Evolutionary conservation across 2,888 invertebrate species (phyloP), one percentile per base, ranked within the genome.

Genomic region (Hyposoter dolosus): DNA sequence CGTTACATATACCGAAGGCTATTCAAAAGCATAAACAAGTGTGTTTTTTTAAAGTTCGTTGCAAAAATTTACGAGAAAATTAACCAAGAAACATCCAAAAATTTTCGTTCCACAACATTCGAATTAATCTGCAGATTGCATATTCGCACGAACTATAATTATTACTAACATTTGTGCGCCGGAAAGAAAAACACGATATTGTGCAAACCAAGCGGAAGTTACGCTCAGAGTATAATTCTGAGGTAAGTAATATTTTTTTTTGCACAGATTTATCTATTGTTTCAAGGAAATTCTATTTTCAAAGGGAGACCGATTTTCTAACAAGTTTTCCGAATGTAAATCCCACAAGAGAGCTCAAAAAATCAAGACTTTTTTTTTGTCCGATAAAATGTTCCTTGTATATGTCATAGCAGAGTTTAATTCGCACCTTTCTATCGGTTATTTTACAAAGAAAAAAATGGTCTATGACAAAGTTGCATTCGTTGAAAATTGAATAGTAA

Each of bases 191-290:
- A 50, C 19, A 53, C 23, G 43, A 78, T 45, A 76, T 63, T 12
- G 82, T 82, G 69, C 47, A 69, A 19, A 6, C 50, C 23, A 47
- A 47, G 28, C 10, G 40, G 35, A 53, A 32, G 32, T 63, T 35
- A 23, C n/a, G 23, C 35, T 43, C n/a, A n/a, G n/a, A 28, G 53
- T 10, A 68, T 47, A 43, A 19, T 50, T 50, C 3, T 23, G 53
- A 65, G 40, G 53, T 43, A 65, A 84, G 84, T 77, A 47, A 17
- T 74, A 23, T 32, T 60, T 74, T 60, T 35, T 60, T 45, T 9
- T 17, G 17, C 1, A 4, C 28, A 60, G 6, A 15, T 28, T 28
- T 28, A 15, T 28, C 2, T 28, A 28, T 15, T 4, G 6, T 4
- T 4, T 2, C 0, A 1, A 12, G 12, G 12, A 3, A 12, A 56